A percentile compares a stretch with the other conserved stretches of the same genome.
Conservation (phyloP, 2,797 vertebrate species). For the Dendrocincla fuliginosa region DNA sequence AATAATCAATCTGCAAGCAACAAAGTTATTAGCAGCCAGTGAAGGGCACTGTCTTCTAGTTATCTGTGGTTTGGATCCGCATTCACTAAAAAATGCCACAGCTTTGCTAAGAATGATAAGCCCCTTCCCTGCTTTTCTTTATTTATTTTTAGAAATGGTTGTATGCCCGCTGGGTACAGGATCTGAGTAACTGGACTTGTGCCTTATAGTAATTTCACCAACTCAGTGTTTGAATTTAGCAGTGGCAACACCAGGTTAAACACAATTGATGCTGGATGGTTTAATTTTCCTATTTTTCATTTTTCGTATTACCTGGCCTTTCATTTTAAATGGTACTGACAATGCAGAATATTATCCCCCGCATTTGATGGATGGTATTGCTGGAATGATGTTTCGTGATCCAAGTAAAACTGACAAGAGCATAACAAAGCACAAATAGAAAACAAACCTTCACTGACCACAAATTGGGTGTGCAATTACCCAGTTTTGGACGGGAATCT, state of each 20-base stretch:
- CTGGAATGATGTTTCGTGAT: neutral
- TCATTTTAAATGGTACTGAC: neutral
- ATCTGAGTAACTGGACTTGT: neutral
- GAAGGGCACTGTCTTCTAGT: neutral
- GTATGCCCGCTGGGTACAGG: neutral
- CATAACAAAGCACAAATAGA: neutral
- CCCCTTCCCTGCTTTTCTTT: neutral
- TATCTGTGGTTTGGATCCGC: neutral
- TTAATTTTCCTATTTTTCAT: neutral
- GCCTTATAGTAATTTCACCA: neutral
- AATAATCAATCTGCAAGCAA: neutral
- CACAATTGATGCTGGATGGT: neutral
- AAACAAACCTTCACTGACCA: neutral
- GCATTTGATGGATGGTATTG: neutral
- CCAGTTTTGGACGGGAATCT: neutral
- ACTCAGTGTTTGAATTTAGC: neutral
- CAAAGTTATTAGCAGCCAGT: neutral
- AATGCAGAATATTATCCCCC: neutral
- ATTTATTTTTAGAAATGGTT: neutral
- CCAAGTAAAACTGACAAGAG: constrained; percentile 5
- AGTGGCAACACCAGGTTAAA: neutral
- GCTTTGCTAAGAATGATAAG: neutral
- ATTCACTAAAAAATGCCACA: neutral
- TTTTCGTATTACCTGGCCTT: neutral
- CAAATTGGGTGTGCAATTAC: neutral